Percentiles rank a stretch among this genome's conserved stretches.
phyloP scores from a whole-genome alignment of 2,888 invertebrate genomes.

The Drosophila kanekoi region DNA sequence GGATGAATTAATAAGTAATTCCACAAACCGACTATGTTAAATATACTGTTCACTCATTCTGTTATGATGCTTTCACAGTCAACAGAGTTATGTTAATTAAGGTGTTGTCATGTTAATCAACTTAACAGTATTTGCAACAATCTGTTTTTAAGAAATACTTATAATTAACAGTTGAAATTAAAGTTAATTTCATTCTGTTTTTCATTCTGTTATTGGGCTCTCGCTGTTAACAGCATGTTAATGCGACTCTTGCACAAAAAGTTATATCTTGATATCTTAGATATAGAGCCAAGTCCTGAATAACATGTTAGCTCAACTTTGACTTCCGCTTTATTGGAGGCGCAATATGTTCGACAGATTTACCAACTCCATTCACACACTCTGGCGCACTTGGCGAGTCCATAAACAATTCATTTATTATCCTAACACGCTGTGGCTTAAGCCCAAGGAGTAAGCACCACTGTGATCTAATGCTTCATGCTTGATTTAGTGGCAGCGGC shows the following conservation, averaged over 20 bases:
- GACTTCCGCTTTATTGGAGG: conserved; percentile 4
- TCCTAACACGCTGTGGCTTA: conserved; percentile 66
- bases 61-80: neutral
- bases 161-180: too few relatives aligned
- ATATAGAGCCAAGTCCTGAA: neutral
- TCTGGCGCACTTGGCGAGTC: conserved; percentile 53
- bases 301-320: neutral
- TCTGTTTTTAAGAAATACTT: too few relatives aligned
- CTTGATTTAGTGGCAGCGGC: conserved; percentile 84
- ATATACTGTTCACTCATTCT: neutral
- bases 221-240: neutral
- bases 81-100: too few relatives aligned
- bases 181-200: too few relatives aligned
- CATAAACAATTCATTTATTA: conserved; percentile 81
- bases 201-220: too few relatives aligned
- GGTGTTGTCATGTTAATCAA: too few relatives aligned
- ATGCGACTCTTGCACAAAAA: neutral
- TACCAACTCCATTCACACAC: conserved; percentile 39
- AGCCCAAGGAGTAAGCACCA: conserved; percentile 30
- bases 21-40: neutral
- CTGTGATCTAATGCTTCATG: conserved; percentile 78
- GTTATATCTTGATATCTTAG: neutral
- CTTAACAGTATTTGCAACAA: too few relatives aligned
- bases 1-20: conserved; percentile 12
- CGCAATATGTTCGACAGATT: conserved; percentile 50